Evolutionary conservation across 2,797 vertebrate genomes (phyloP).

Genomic region (Lates japonicus): DNA sequence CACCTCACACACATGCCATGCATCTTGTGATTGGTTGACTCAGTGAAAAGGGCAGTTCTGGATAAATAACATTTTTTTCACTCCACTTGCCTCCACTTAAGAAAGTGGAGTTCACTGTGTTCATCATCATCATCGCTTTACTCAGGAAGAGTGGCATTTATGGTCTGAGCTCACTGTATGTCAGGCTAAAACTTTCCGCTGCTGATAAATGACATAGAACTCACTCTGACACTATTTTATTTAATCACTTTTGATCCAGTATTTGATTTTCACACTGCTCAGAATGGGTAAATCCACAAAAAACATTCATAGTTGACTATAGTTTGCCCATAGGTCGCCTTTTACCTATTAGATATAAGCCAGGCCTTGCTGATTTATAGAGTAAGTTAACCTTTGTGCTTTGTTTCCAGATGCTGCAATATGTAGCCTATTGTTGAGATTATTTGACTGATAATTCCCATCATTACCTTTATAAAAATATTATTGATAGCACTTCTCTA

Average conservation of each 20-base stretch:
- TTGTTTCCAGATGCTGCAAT: neutral
- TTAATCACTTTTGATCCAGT: neutral
- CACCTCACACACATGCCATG: neutral
- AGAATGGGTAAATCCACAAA: neutral
- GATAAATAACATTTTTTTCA: constrained; percentile 16
- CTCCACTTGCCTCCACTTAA: constrained; percentile 22
- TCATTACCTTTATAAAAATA: neutral
- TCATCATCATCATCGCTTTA: constrained; percentile 33
- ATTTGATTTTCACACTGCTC: constrained; percentile 1
- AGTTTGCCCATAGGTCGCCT: neutral
- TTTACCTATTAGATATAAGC: neutral
- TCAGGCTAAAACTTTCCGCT: neutral
- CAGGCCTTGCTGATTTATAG: neutral
- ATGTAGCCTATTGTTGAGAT: neutral
- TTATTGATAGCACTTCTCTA: neutral
- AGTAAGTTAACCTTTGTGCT: neutral
- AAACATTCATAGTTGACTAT: neutral
- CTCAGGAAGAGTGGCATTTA: constrained; percentile 7
- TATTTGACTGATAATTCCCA: neutral
- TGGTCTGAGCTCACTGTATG: constrained; percentile 9
- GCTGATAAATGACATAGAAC: constrained; percentile 4
- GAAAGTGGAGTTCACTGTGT: constrained; percentile 17
- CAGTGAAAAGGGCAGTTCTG: constrained; percentile 31
- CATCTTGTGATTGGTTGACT: constrained; percentile 13
- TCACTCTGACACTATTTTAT: neutral